Evolutionary conservation across 2,113 vertebrate genomes (phyloP), one percentile per base, ranked within the genome.

Genomic region (Ailurus styani): DNA sequence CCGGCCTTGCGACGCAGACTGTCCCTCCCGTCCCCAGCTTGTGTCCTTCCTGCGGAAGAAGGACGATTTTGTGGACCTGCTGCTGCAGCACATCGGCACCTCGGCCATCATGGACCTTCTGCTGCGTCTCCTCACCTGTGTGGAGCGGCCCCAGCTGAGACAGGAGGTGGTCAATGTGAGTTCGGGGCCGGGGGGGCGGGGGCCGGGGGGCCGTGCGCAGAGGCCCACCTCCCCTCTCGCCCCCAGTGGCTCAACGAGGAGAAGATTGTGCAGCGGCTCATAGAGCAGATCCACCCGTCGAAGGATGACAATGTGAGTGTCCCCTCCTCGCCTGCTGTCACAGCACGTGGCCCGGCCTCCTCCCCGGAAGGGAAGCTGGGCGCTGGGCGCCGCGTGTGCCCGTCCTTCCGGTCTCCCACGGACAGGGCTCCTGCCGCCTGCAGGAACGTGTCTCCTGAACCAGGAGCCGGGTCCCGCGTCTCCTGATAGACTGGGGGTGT

Each of bases 61-160:
- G 95, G 98, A 98, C 0, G 98, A 99, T 68, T 99, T 99, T 13
- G 98, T 99, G 70, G 97, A 95, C 70, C 97, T 99, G 93, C 95
- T 99, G 73, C 98, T 99, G 87, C 95, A 72, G 75, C 99, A 99
- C 96, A 98, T 99, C 0, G 99, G 99, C 92, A 99, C 99, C 72
- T 99, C 99, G 0, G 99, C 98, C 62, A 98, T 99, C 93, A 99
- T 99, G 98, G 99, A 99, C 75, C 98, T 99, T 20, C 97, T 99
- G 37, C 83, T 99, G 91, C 97, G 98, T 23, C 98, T 99, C 37
- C 98, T 99, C 15, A 99, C 99, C 25, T 99, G 98, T 0, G 99
- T 99, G 83, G 99, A 99, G 94, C 98, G 98, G 95, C 98, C 99
- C 0, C 97, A 97, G 79, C 97, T 99, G 40, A 95, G 98, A 78